A percentile compares a stretch with the other conserved stretches of the same genome.
phyloP scores from a whole-genome alignment of 2,113 vertebrate species.

The Philantomba maxwellii region DNA sequence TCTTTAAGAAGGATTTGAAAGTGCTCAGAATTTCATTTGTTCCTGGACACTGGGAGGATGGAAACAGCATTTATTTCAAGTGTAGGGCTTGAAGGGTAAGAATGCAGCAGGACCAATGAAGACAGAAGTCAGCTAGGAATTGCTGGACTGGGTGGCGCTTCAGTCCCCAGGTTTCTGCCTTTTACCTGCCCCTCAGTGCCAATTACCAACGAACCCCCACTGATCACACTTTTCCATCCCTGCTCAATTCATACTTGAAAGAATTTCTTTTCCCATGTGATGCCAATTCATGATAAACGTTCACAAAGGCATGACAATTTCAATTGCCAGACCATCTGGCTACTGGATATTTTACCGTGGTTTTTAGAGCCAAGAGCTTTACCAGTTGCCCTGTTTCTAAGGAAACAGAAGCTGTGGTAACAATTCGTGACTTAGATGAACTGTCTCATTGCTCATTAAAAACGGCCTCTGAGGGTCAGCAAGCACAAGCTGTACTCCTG shows the following conservation, averaged over 20 bases:
- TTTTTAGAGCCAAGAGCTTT: conserved; percentile 57
- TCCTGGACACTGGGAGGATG: neutral
- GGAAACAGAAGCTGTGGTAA: conserved; percentile 60
- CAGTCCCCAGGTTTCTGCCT: neutral
- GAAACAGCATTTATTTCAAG: neutral
- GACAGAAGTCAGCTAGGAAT: neutral
- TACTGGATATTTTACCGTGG: conserved; percentile 62
- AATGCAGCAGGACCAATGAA: neutral
- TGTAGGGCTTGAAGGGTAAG: neutral
- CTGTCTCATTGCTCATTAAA: conserved; percentile 43
- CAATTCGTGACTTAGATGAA: conserved; percentile 62
- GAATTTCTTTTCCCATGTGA: conserved; percentile 45
- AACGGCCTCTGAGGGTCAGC: conserved; percentile 40
- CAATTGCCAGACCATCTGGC: conserved; percentile 71
- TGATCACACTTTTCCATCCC: neutral
- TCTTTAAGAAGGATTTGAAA: conserved; percentile 28
- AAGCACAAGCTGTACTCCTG: neutral
- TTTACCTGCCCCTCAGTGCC: conserved; percentile 4
- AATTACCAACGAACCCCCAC: conserved; percentile 26
- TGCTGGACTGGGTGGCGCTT: neutral
- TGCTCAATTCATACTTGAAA: conserved; percentile 45
- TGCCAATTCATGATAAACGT: conserved; percentile 67
- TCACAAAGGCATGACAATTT: conserved; percentile 69
- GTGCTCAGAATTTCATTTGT: conserved; percentile 15
- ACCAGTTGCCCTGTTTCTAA: conserved; percentile 63